phyloP scores from a whole-genome alignment of 23 tunicate species.

The Ascidia mentula region DNA sequence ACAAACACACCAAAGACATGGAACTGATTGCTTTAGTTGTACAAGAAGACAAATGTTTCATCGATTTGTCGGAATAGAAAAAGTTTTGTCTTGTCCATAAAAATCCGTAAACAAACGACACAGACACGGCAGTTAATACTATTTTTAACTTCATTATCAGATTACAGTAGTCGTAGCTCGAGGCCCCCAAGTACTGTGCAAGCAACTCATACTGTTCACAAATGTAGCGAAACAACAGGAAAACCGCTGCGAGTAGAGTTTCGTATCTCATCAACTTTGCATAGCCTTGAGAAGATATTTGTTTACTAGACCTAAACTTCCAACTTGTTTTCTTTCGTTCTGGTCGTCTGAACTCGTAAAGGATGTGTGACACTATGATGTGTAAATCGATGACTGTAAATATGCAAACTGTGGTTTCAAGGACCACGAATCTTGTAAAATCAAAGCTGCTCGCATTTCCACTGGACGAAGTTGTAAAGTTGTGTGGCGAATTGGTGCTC shows the following conservation, averaged over 20 bases:
- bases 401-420: conserved; percentile 26
- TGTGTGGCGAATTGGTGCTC: too few species aligned
- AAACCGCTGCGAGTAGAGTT: conserved; percentile 18
- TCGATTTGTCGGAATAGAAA: conserved; percentile 55
- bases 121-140: conserved; percentile 21
- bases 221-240: conserved; percentile 18
- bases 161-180: conserved; percentile 38
- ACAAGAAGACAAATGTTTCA: conserved; percentile 48
- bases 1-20: conserved; percentile 19
- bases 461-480: neutral
- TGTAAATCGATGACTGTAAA: conserved; percentile 20
- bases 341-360: conserved; percentile 15
- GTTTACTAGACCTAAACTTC: neutral
- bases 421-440: conserved; percentile 38
- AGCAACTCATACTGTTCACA: conserved; percentile 48
- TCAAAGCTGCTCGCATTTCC: neutral
- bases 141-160: conserved; percentile 37
- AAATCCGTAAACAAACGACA: conserved; percentile 45
- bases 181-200: conserved; percentile 24
- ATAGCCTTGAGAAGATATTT: neutral
- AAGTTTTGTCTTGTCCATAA: conserved; percentile 71
- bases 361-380: conserved; percentile 11
- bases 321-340: neutral
- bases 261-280: conserved; percentile 26
- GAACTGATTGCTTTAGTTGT: conserved; percentile 26